Evolutionary conservation across 2,888 invertebrate genomes (phyloP).

Genomic region (Aleiodes leptofemur): DNA sequence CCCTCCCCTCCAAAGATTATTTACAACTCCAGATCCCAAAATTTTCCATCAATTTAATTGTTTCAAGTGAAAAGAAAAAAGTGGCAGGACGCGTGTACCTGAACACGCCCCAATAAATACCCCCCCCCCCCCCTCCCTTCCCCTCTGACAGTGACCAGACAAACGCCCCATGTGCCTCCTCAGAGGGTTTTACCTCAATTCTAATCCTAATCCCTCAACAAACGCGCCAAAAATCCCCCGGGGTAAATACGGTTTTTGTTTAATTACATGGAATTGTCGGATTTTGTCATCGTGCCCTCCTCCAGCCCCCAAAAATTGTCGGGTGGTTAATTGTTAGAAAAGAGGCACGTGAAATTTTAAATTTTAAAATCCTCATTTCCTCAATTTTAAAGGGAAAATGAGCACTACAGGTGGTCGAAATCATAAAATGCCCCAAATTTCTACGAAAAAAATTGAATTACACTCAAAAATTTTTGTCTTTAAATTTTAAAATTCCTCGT

Average conservation of each 20-base stretch:
- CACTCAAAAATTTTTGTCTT: not conserved
- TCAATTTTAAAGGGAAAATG: not conserved
- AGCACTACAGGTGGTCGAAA: not conserved
- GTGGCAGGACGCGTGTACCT: no score
- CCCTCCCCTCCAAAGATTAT: no score
- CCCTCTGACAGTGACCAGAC: no score
- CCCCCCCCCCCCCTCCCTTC: no score
- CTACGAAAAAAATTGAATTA: not conserved
- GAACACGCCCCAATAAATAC: no score
- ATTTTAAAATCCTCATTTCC: no score
- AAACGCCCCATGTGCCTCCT: no score
- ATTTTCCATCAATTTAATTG: no score
- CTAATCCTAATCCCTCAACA: not conserved
- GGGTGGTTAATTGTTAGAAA: conserved; percentile 1
- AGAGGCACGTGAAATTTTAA: not conserved
- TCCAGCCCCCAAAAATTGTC: not conserved
- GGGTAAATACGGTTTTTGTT: not conserved
- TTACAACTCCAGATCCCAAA: no score
- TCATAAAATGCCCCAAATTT: conserved; percentile 1
- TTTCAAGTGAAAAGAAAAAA: no score
- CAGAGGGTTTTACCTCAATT: conserved; percentile 1
- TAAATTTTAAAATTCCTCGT: no score
- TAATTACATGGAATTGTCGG: not conserved
- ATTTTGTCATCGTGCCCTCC: not conserved
- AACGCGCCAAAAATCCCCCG: not conserved